Evolutionary conservation across 1,140 invertebrate species (phyloP).

Genomic region (Pachyrhynchus sulphureomaculatus): DNA sequence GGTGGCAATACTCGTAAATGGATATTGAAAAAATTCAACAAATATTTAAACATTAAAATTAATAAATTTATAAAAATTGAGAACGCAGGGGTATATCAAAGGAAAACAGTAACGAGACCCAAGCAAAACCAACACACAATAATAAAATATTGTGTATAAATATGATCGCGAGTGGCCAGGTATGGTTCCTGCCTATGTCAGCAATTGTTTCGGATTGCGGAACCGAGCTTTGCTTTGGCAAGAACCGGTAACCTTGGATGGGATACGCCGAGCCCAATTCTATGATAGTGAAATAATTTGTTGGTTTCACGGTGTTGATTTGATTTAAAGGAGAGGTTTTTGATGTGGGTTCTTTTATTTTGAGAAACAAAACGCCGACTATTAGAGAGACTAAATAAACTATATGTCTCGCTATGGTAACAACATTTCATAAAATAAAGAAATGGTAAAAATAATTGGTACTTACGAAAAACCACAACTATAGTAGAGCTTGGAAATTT

Average conservation of each 20-base stretch:
- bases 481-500: too few relatives aligned
- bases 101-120: not conserved
- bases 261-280: not conserved
- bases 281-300: not conserved
- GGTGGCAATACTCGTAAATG: too few relatives aligned
- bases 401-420: too few relatives aligned
- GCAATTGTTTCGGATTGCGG: slow-evolving; percentile 11
- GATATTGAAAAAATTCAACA: too few relatives aligned
- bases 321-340: too few relatives aligned
- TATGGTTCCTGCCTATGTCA: slow-evolving; percentile 13
- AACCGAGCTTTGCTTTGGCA: not conserved
- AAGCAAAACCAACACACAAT: not conserved
- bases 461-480: not conserved
- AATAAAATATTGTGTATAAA: slow-evolving; percentile 1
- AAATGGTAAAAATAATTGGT: not conserved
- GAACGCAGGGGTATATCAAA: not conserved
- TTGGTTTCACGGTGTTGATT: not conserved
- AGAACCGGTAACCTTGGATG: not conserved
- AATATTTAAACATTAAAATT: too few relatives aligned
- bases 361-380: too few relatives aligned
- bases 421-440: too few relatives aligned
- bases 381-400: too few relatives aligned
- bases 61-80: not conserved
- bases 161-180: slow-evolving; percentile 12
- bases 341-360: too few relatives aligned